Base-by-base conservation (phyloP, 2,113 vertebrate species). In the Gymnarchus niloticus region DNA sequence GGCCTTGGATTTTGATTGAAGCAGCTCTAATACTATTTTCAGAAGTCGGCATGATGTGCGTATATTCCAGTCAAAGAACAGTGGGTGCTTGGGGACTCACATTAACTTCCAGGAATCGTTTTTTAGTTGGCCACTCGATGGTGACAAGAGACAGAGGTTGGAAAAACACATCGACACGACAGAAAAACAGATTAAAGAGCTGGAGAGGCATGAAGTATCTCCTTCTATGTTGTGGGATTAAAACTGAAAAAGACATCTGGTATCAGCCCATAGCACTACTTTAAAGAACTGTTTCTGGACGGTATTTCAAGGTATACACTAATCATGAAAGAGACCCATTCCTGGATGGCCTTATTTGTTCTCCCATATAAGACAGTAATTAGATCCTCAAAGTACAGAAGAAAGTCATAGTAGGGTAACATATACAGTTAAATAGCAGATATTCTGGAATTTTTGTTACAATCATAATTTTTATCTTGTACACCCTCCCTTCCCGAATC, bases 161-260 rank as follows among this genome's bases (percentile, higher is more conserved):
- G 54, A 85, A 85, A 57, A 48, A 25, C 84, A 65, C 56, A 78
- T 51, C 41, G 21, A 83, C 56, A 57, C 46, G 25, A 56, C 51
- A 25, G 56, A 57, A 83, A 77, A 85, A 78, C 88, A 88, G 84
- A 84, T 84, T 81, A 81, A 86, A 59, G 88, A 86, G 65, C 61
- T 87, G 87, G 88, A 90, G 80, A 83, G 46, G 80, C 86, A 86
- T 88, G 52, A 88, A 87, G 83, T 48, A 3, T 37, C 83, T 4
- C 19, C 37, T 56, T 87, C 54, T 44, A 52, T 57, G 82, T 56
- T 85, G n/a, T 28, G 84, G 83, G 87, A 89, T 90, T 88, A 90
- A 89, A 87, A 87, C 69, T 80, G 37, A 84, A 86, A 88, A 73
- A 85, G 44, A 86, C 83, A 85, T 85, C 84, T 85, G 84, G 41